These are phyloP conservation scores for Syrphus vitripennis DNA, from an alignment of 2,888 invertebrate genomes.

Conservation along the genomic window DNA sequence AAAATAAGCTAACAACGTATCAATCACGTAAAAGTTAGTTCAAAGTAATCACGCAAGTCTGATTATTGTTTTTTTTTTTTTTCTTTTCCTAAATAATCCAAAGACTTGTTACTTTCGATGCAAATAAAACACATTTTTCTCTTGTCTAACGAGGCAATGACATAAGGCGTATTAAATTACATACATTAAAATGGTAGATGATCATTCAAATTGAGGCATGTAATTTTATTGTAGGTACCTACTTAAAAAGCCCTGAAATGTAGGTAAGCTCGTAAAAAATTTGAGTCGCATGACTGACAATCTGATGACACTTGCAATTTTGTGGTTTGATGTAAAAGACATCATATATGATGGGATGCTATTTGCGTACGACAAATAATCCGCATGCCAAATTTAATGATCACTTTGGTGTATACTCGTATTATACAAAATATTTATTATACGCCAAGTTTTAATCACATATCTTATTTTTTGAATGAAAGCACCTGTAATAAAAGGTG, in stretches of 20 bases:
- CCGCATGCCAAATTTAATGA: background rate
- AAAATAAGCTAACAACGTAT: background rate
- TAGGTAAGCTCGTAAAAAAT: background rate
- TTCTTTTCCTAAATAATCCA: background rate
- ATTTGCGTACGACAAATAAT: background rate
- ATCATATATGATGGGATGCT: background rate
- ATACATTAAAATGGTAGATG: constrained; percentile 24
- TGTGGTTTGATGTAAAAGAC: constrained; percentile 1
- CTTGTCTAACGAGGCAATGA: constrained; percentile 10
- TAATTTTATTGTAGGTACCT: background rate
- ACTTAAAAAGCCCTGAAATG: background rate
- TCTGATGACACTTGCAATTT: constrained; percentile 24
- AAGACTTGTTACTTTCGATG: background rate
- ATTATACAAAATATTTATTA: too few species aligned
- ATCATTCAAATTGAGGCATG: background rate
- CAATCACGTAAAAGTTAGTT: background rate
- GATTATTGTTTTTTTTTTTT: background rate
- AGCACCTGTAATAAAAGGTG: too few species aligned
- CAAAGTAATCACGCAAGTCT: background rate
- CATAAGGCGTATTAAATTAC: constrained; percentile 25
- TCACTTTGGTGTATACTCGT: background rate
- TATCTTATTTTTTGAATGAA: background rate
- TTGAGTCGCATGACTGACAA: constrained; percentile 3
- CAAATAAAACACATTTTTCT: background rate
- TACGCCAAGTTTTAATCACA: background rate